Evolutionary conservation across 1,140 invertebrate species (phyloP).

Genomic region (Neodiprion fabricii): DNA sequence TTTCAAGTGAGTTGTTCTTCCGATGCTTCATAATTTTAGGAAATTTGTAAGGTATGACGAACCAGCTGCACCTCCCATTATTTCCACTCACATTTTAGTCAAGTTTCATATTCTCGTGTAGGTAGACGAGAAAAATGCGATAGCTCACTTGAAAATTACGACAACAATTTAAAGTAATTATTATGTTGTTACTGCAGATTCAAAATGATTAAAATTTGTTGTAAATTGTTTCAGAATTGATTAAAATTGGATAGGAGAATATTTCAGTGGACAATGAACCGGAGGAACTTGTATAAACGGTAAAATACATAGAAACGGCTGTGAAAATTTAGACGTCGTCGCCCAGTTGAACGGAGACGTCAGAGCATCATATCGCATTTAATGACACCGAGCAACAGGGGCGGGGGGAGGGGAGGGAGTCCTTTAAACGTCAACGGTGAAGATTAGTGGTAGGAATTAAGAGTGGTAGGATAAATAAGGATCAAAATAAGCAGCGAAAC

Average conservation of each 20-base stretch:
- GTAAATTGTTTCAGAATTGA: not conserved
- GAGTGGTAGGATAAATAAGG: too few relatives aligned
- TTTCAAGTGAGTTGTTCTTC: too few relatives aligned
- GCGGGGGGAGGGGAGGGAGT: too few relatives aligned
- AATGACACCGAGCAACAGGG: too few relatives aligned
- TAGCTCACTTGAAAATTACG: not conserved
- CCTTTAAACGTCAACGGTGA: too few relatives aligned
- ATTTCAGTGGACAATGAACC: not conserved
- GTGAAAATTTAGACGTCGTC: not conserved
- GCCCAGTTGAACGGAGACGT: not conserved
- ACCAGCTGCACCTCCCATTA: too few relatives aligned
- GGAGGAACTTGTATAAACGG: not conserved
- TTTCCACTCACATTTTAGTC: not conserved
- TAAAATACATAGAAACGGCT: not conserved
- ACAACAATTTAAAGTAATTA: not conserved
- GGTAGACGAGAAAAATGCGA: not conserved
- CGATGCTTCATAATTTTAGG: too few relatives aligned
- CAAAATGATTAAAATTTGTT: too few relatives aligned
- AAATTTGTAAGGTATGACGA: too few relatives aligned
- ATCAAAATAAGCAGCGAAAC: too few relatives aligned
- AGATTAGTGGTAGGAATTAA: too few relatives aligned
- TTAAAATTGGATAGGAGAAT: not conserved
- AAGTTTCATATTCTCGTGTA: not conserved
- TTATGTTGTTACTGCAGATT: too few relatives aligned
- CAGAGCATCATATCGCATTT: not conserved